These are phyloP conservation scores for Xestobium rufovillosum DNA, from an alignment of 2,888 invertebrate species.

Conservation along the genomic window DNA sequence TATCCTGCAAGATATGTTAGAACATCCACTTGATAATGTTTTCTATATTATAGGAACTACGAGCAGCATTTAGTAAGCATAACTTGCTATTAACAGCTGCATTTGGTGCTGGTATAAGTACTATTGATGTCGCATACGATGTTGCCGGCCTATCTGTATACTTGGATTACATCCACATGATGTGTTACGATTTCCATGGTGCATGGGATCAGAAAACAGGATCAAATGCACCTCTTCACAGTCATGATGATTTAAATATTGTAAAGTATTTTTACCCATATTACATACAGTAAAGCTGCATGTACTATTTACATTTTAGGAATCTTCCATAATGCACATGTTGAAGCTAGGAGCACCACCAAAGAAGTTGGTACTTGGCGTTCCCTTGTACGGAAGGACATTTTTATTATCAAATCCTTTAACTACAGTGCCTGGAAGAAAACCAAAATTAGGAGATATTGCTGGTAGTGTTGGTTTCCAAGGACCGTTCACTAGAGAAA, in stretches of 20 bases:
- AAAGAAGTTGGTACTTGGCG: slow-evolving; percentile 70
- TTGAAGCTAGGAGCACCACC: slow-evolving; percentile 64
- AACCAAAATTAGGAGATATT: slow-evolving; percentile 47
- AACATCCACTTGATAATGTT: too few species aligned
- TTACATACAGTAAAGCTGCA: too few species aligned
- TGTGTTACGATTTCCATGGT: slow-evolving; percentile 88
- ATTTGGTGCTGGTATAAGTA: slow-evolving; percentile 67
- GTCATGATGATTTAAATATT: slow-evolving; percentile 57
- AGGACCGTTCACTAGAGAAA: slow-evolving; percentile 70
- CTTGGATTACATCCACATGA: slow-evolving; percentile 69
- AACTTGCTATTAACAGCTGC: slow-evolving; percentile 73
- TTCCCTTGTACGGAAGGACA: slow-evolving; percentile 79
- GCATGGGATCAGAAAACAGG: slow-evolving; percentile 71
- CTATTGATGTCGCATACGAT: slow-evolving; percentile 72
- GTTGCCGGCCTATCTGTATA: slow-evolving; percentile 60
- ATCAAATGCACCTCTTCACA: slow-evolving; percentile 68
- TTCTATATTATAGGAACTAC: slow-evolving; percentile 56
- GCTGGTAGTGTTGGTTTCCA: slow-evolving; percentile 58
- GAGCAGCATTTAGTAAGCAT: slow-evolving; percentile 59
- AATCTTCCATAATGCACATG: slow-evolving; percentile 69
- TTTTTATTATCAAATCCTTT: slow-evolving; percentile 51
- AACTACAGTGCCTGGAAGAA: slow-evolving; percentile 28
- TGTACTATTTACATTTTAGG: slow-evolving; percentile 44
- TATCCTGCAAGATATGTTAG: too few species aligned
- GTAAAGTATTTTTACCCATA: slow-evolving; percentile 48